phyloP scores from a whole-genome alignment of 1,140 invertebrate genomes.

The Leucophenga varia region DNA sequence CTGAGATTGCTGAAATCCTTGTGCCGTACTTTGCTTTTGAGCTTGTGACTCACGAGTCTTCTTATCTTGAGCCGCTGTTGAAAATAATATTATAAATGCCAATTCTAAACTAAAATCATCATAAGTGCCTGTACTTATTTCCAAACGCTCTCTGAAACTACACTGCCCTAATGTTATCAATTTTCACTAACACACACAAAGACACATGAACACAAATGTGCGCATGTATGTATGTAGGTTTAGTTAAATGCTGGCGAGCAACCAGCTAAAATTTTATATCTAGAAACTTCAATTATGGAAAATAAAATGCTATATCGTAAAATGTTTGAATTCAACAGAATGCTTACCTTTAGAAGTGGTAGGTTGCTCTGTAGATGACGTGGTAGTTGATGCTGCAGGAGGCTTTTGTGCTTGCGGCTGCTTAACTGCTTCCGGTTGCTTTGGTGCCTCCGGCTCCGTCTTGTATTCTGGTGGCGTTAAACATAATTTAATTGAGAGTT shows the following conservation, averaged over 20 bases:
- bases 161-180: not conserved
- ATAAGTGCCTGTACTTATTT: not conserved
- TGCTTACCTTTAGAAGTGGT: too few species aligned
- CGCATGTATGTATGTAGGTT: too few species aligned
- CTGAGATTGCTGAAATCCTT: slow-evolving; percentile 1
- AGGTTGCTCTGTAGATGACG: not conserved
- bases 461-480: not conserved
- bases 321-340: too few species aligned
- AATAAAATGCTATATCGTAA: too few species aligned
- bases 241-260: too few species aligned
- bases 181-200: not conserved
- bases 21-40: too few species aligned
- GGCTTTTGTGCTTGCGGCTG: not conserved
- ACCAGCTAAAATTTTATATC: too few species aligned
- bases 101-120: not conserved
- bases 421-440: not conserved
- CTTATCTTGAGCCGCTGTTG: too few species aligned
- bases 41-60: too few species aligned
- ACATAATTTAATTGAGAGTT: not conserved
- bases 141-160: too few species aligned
- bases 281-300: too few species aligned
- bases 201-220: not conserved
- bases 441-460: not conserved
- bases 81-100: too few species aligned
- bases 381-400: not conserved